These are phyloP conservation scores for Microctonus hyperodae DNA, from an alignment of 2,888 invertebrate genomes.

Conservation along the genomic window DNA sequence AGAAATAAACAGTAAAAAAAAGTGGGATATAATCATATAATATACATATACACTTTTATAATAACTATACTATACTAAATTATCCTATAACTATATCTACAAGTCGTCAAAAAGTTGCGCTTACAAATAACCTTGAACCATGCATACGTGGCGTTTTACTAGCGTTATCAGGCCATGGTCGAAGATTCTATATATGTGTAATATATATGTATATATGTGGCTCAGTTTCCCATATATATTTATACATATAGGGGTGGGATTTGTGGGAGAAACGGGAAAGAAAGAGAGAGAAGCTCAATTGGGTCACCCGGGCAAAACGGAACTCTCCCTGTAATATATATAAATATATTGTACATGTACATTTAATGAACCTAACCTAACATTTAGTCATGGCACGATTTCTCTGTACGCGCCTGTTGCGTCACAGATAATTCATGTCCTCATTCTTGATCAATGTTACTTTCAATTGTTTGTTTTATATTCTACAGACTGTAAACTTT, in stretches of 20 bases:
- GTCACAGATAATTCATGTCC: conserved; percentile 29
- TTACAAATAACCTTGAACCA: conserved; percentile 38
- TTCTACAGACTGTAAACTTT: neutral
- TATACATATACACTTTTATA: too few species aligned
- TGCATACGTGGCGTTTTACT: conserved; percentile 31
- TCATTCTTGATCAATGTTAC: conserved; percentile 6
- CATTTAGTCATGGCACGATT: neutral
- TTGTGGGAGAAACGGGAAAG: conserved; percentile 9
- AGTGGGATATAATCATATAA: too few species aligned
- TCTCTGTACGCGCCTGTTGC: neutral
- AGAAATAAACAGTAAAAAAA: neutral
- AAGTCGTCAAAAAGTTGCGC: conserved; percentile 4
- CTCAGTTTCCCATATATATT: conserved; percentile 24
- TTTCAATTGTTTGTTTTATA: neutral
- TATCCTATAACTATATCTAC: neutral
- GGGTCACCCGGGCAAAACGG: conserved; percentile 45
- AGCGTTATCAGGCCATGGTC: conserved; percentile 45
- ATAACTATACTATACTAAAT: too few species aligned
- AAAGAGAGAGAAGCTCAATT: conserved; percentile 34
- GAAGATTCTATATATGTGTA: conserved; percentile 30
- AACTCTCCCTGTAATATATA: conserved; percentile 27
- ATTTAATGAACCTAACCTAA: neutral
- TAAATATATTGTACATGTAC: conserved; percentile 16
- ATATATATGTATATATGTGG: too few species aligned
- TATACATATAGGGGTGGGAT: conserved; percentile 15